phyloP scores from a whole-genome alignment of 1,140 invertebrate genomes.

The Aphelinus certus region DNA sequence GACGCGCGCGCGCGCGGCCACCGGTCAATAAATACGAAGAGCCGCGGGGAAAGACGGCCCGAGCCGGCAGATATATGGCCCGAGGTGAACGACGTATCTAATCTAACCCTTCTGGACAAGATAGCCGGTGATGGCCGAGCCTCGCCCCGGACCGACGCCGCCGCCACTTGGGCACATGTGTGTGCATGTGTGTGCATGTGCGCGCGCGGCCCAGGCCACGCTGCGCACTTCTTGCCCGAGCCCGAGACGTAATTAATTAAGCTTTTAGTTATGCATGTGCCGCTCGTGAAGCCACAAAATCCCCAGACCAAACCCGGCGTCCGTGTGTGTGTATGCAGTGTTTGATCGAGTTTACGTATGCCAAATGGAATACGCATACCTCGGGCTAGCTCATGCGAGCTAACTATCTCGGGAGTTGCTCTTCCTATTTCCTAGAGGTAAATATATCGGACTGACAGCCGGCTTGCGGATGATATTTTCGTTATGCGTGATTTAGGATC shows the following conservation, averaged over 20 bases:
- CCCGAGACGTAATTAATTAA: conserved; percentile 38
- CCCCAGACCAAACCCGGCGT: background rate
- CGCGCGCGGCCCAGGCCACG: background rate
- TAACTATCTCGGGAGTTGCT: no score
- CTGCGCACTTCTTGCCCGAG: background rate
- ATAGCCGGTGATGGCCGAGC: conserved; percentile 53
- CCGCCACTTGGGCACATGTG: background rate
- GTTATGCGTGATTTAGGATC: no score
- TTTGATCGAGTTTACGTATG: no score
- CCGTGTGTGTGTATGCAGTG: no score
- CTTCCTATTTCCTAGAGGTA: no score
- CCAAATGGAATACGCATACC: no score
- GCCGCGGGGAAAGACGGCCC: conserved; percentile 54
- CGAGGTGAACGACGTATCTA: conserved; percentile 62
- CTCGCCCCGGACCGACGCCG: conserved; percentile 32
- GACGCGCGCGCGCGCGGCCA: conserved; percentile 48
- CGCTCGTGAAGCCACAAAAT: conserved; percentile 18
- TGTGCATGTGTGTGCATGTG: background rate
- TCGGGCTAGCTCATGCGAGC: no score
- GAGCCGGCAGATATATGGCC: conserved; percentile 59
- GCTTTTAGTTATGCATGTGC: conserved; percentile 12
- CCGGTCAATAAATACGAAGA: conserved; percentile 58
- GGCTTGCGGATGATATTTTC: no score
- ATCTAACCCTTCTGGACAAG: conserved; percentile 65
- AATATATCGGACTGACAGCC: no score